A percentile compares a stretch with the other conserved stretches of the same genome.
These are phyloP conservation scores for Gibbula magus DNA, from an alignment of 2,888 invertebrate species.

Conservation along the genomic window DNA sequence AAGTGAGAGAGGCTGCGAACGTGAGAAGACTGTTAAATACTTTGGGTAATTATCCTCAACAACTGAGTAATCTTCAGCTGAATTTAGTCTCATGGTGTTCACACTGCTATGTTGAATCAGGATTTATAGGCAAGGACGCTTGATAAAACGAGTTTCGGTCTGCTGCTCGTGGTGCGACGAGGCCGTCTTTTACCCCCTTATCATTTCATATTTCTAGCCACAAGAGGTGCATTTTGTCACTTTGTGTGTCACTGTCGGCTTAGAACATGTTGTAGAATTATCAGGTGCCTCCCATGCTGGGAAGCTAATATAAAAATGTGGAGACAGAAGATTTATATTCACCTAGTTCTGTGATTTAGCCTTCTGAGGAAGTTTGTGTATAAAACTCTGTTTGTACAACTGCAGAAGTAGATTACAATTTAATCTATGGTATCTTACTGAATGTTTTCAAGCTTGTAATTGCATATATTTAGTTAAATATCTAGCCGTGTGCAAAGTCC, in stretches of 20 bases:
- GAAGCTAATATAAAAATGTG: no score
- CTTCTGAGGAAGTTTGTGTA: no score
- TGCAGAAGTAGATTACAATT: no score
- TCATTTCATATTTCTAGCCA: constrained; percentile 11
- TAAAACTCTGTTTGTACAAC: no score
- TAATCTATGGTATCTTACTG: no score
- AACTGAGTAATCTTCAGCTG: constrained; percentile 10
- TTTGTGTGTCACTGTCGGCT: neutral
- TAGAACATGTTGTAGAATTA: no score
- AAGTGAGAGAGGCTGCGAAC: constrained; percentile 1
- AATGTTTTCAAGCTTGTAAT: no score
- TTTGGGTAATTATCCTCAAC: neutral
- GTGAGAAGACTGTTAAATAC: constrained; percentile 7
- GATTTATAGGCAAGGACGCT: neutral
- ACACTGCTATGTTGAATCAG: constrained; percentile 12
- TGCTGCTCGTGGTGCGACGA: neutral
- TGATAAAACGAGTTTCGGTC: constrained; percentile 2
- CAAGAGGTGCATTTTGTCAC: constrained; percentile 1
- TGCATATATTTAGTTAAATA: no score
- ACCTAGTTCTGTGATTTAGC: no score
- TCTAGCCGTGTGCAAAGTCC: no score
- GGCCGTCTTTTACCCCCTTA: constrained; percentile 10
- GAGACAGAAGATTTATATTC: no score
- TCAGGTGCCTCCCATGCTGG: no score
- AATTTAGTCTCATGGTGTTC: constrained; percentile 6